Evolutionary conservation across 2,113 vertebrate genomes (phyloP).

Genomic region (Microcebus ravelobensis): DNA sequence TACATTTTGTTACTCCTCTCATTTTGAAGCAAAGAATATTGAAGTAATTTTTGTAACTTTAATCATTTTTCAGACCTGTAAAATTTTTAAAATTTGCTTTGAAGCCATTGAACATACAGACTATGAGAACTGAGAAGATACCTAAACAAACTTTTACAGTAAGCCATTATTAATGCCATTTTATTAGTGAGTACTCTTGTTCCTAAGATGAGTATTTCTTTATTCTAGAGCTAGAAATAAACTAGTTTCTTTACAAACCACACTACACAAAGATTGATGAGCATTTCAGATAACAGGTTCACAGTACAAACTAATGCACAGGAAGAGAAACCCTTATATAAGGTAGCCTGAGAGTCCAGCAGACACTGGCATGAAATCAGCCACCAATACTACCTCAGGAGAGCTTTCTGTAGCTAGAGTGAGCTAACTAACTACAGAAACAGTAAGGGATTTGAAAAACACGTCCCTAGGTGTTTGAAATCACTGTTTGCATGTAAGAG

Average conservation of each 20-base stretch:
- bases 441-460: neutral
- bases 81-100: constrained; percentile 24
- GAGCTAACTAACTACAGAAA: neutral
- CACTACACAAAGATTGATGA: neutral
- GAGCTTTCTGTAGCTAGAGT: neutral
- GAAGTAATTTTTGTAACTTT: constrained; percentile 5
- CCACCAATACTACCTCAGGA: neutral
- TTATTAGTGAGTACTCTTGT: neutral
- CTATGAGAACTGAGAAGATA: neutral
- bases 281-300: constrained; percentile 41
- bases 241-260: constrained; percentile 48
- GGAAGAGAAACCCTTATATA: neutral
- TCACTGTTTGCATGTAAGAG: neutral
- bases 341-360: neutral
- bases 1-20: constrained; percentile 48
- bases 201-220: neutral
- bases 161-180: neutral
- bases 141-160: neutral
- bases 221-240: constrained; percentile 26
- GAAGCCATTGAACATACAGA: constrained; percentile 29
- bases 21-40: constrained; percentile 46
- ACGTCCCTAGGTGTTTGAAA: neutral
- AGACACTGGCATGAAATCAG: constrained; percentile 21
- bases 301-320: neutral
- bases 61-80: constrained; percentile 53